These are phyloP conservation scores for Phymatocera aterrima DNA, from an alignment of 2,888 invertebrate species.

Conservation along the genomic window DNA sequence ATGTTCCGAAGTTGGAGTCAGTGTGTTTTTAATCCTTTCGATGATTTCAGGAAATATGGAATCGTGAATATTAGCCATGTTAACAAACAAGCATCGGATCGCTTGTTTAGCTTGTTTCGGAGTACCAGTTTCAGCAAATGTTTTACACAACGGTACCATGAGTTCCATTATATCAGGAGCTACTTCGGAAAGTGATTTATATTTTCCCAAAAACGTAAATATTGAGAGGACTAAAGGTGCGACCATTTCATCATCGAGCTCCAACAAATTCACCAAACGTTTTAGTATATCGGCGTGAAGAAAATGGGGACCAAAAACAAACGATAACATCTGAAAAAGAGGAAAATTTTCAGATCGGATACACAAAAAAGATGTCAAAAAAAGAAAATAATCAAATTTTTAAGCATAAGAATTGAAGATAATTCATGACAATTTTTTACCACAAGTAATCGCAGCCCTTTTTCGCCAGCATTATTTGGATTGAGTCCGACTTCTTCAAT, in stretches of 20 bases:
- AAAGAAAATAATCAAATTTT: not conserved
- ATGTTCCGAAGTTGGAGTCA: conserved; percentile 85
- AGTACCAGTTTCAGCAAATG: conserved; percentile 91
- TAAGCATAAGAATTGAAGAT: not conserved
- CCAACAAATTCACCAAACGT: conserved; percentile 86
- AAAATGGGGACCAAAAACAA: conserved; percentile 95
- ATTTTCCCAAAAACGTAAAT: conserved; percentile 91
- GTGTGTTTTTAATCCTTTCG: conserved; percentile 85
- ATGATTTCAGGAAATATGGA: conserved; percentile 89
- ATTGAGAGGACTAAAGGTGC: conserved; percentile 90
- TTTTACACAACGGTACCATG: conserved; percentile 90
- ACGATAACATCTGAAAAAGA: conserved; percentile 84
- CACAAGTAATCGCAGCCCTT: conserved; percentile 91
- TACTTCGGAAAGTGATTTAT: conserved; percentile 87
- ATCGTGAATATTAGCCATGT: conserved; percentile 84
- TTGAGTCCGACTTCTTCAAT: conserved; percentile 88
- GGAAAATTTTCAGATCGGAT: conserved; percentile 45
- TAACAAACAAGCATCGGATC: conserved; percentile 92
- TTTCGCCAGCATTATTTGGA: conserved; percentile 88
- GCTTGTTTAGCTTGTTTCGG: conserved; percentile 98
- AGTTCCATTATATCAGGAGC: conserved; percentile 86
- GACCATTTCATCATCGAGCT: conserved; percentile 87
- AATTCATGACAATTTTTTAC: conserved; percentile 72
- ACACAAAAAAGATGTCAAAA: not conserved
- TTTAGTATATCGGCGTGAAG: conserved; percentile 89